A percentile compares a stretch with the other conserved stretches of the same genome.
phyloP scores from a whole-genome alignment of 2,888 invertebrate genomes.

The Aquatica leii region DNA sequence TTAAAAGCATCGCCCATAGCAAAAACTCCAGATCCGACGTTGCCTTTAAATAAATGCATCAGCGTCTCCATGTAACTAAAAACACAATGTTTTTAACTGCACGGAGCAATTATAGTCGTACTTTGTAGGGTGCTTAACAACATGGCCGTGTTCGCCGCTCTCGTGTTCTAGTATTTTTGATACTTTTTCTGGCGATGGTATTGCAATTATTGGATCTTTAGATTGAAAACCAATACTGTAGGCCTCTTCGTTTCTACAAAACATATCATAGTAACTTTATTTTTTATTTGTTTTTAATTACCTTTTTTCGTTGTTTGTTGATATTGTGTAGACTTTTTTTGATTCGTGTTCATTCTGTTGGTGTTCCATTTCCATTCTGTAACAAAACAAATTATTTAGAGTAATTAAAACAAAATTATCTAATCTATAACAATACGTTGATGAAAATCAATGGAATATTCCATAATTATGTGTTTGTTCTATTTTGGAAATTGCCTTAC shows the following conservation, averaged over 20 bases:
- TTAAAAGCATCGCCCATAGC: slow-evolving; percentile 96
- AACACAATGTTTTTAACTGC: slow-evolving; percentile 10
- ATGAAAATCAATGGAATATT: no score
- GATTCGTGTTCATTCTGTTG: not conserved
- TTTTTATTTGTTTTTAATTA: slow-evolving; percentile 14
- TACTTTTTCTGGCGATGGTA: slow-evolving; percentile 52
- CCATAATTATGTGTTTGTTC: no score
- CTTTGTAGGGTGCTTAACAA: slow-evolving; percentile 72
- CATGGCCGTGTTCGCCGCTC: slow-evolving; percentile 59
- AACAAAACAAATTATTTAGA: slow-evolving; percentile 17
- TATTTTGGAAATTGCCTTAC: no score
- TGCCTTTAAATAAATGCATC: slow-evolving; percentile 93
- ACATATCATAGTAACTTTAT: slow-evolving; percentile 18
- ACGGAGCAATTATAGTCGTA: slow-evolving; percentile 56
- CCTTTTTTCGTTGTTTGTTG: not conserved
- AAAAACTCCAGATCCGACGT: slow-evolving; percentile 94
- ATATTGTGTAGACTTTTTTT: not conserved
- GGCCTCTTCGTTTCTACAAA: slow-evolving; percentile 49
- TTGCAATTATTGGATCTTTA: slow-evolving; percentile 63
- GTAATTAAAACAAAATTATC: no score
- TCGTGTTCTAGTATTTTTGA: slow-evolving; percentile 54
- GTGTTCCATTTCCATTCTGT: slow-evolving; percentile 27
- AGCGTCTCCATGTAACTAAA: slow-evolving; percentile 85
- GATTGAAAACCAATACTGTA: slow-evolving; percentile 62
- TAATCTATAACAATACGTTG: no score